Evolutionary conservation across 2,797 vertebrate species (phyloP).

Genomic region (Arrhamphus sclerolepis): DNA sequence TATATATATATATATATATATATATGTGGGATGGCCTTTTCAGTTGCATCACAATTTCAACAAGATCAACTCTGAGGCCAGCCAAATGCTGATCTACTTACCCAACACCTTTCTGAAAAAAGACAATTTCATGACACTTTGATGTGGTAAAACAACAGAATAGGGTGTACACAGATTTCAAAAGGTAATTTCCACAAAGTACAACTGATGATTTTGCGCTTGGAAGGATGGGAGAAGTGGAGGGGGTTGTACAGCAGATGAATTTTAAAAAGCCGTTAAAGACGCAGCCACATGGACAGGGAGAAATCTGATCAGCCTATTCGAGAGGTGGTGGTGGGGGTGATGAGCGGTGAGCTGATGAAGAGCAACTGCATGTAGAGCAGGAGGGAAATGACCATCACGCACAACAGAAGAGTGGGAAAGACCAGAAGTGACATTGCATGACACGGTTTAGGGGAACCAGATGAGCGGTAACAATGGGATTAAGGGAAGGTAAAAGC

Average conservation of each 20-base stretch:
- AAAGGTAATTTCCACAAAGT: not conserved
- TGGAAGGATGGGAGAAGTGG: too few species aligned
- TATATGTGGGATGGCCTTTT: too few species aligned
- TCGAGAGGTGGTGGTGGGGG: constrained; percentile 8
- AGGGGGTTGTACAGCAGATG: too few species aligned
- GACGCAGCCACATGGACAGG: not conserved
- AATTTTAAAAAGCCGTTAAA: too few species aligned
- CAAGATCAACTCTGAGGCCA: not conserved
- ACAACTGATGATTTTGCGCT: not conserved
- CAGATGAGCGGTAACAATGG: constrained; percentile 46
- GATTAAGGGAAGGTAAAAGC: constrained; percentile 82
- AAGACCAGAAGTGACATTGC: not conserved
- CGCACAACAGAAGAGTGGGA: constrained; percentile 2
- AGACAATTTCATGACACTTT: constrained; percentile 2
- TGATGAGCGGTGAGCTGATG: constrained; percentile 5
- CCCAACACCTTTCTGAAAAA: constrained; percentile 13
- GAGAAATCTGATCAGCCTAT: constrained; percentile 18
- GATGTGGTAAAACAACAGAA: constrained; percentile 1
- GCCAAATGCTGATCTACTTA: constrained; percentile 10
- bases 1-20: too few species aligned
- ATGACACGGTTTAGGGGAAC: constrained; percentile 13
- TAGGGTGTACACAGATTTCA: not conserved
- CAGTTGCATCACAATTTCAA: too few species aligned
- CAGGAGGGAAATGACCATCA: constrained; percentile 6
- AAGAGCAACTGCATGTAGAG: not conserved